Conservation (phyloP, 1,140 invertebrate genomes). For the Drosophila truncata region DNA sequence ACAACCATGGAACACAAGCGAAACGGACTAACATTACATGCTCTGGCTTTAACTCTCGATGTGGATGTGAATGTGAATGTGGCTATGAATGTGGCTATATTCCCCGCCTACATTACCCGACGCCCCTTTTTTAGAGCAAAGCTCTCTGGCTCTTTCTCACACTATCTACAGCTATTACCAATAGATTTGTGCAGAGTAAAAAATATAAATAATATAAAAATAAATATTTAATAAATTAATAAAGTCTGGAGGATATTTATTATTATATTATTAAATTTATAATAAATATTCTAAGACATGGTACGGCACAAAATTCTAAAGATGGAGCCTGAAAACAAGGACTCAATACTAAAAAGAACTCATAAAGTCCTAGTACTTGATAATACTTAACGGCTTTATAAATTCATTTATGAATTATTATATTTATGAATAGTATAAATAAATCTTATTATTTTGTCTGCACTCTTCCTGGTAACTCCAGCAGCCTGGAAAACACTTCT, state of each 20-base stretch:
- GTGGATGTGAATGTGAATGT: conserved; percentile 33
- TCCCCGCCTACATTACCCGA: conserved; percentile 33
- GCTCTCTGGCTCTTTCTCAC: conserved; percentile 4
- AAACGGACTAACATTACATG: conserved; percentile 80
- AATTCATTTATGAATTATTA: background rate
- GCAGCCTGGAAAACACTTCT: conserved; percentile 71
- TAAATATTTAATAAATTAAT: background rate
- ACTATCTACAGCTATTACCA: conserved; percentile 5
- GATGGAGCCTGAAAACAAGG: too few species aligned
- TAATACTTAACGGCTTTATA: background rate
- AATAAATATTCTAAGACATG: background rate
- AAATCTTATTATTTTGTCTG: background rate
- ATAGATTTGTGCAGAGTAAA: conserved; percentile 5
- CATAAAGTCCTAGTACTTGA: background rate
- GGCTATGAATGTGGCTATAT: conserved; percentile 51
- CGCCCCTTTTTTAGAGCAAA: conserved; percentile 22
- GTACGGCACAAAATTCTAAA: too few species aligned
- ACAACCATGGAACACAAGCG: conserved; percentile 74
- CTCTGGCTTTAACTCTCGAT: conserved; percentile 50
- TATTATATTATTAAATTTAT: background rate
- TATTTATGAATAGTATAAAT: background rate
- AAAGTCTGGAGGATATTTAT: background rate
- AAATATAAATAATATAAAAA: background rate
- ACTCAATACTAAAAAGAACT: background rate
- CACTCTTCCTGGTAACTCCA: conserved; percentile 24